These are phyloP conservation scores for Zalophus californianus DNA, from an alignment of 2,797 vertebrate genomes.

Conservation along the genomic window DNA sequence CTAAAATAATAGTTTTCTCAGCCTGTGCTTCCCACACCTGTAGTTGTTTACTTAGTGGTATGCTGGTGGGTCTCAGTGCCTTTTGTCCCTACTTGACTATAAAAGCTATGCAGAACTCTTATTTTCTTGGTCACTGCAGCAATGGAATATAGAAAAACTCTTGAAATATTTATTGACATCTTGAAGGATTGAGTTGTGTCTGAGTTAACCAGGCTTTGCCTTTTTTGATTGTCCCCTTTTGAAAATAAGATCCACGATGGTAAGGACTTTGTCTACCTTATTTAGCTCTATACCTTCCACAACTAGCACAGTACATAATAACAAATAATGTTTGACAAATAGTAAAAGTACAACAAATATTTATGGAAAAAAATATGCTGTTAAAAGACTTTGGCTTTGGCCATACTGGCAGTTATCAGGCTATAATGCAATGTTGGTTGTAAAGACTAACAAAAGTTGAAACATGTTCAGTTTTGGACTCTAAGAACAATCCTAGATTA, in stretches of 20 bases:
- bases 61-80: background rate
- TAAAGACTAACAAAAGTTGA: background rate
- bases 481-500: background rate
- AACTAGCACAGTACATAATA: background rate
- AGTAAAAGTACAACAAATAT: background rate
- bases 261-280: background rate
- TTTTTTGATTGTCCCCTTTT: background rate
- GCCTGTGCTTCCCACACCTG: background rate
- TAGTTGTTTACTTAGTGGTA: background rate
- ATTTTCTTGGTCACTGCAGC: background rate
- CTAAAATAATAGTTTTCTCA: background rate
- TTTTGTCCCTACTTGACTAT: background rate
- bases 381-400: background rate
- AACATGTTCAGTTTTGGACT: background rate
- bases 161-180: background rate
- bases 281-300: background rate
- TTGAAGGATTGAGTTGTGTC: background rate
- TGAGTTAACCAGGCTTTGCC: background rate
- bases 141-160: background rate
- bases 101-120: background rate
- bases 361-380: background rate
- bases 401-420: background rate
- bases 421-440: background rate
- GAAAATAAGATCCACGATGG: background rate
- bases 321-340: background rate